Evolutionary conservation across 2,797 vertebrate genomes (phyloP).

Genomic region (Myiothlypis chrysogaster): DNA sequence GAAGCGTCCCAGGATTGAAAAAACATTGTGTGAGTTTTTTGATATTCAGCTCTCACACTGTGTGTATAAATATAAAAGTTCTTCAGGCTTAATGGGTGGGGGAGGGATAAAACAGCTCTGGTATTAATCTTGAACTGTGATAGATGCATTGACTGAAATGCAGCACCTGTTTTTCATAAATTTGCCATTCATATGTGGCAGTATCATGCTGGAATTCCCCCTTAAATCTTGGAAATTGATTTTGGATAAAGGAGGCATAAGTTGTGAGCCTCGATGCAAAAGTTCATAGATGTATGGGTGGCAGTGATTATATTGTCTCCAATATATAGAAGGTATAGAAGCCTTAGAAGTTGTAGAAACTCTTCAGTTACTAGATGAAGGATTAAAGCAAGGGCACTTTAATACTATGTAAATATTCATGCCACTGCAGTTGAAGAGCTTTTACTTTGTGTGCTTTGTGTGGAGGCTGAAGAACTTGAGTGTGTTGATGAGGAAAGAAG

Average conservation of each 20-base stretch:
- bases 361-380: neutral
- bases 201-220: neutral
- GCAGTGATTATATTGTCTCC: neutral
- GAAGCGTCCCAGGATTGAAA: constrained; percentile 83
- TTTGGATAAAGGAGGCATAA: neutral
- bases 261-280: neutral
- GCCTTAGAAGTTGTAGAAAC: neutral
- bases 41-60: neutral
- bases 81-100: neutral
- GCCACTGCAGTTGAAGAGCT: neutral
- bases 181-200: neutral
- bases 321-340: neutral
- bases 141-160: neutral
- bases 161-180: neutral
- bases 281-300: neutral
- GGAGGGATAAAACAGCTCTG: accelerated
- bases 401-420: neutral
- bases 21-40: constrained; percentile 75
- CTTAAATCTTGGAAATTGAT: neutral
- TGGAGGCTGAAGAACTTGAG: neutral
- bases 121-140: neutral
- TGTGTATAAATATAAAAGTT: neutral
- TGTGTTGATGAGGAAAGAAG: neutral
- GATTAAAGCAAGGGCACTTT: neutral
- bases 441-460: neutral